These are phyloP conservation scores for Cephus rjabovi DNA, from an alignment of 2,888 invertebrate species.

Conservation along the genomic window DNA sequence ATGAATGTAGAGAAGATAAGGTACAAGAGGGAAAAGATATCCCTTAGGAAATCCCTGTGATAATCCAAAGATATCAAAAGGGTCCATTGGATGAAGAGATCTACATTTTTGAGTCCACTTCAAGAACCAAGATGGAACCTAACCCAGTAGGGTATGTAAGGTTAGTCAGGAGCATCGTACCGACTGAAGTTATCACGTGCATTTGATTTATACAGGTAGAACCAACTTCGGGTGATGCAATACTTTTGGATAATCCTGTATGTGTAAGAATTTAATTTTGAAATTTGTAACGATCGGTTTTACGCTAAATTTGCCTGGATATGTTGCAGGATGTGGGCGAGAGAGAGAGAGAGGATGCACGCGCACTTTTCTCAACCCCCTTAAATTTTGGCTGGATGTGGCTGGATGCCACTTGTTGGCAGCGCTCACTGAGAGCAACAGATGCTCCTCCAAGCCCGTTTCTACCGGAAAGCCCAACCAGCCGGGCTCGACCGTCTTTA, in stretches of 20 bases:
- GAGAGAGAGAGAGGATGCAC: background rate
- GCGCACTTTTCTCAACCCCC: conserved; percentile 18
- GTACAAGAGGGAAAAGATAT: background rate
- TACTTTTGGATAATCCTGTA: background rate
- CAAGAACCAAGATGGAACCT: background rate
- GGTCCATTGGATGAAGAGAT: background rate
- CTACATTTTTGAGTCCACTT: background rate
- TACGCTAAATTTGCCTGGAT: background rate
- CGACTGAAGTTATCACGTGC: background rate
- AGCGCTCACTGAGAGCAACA: conserved; percentile 46
- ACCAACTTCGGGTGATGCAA: background rate
- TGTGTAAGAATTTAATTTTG: background rate
- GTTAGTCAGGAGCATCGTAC: background rate
- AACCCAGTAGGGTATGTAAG: background rate
- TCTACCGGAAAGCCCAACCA: conserved; percentile 1
- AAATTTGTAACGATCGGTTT: background rate
- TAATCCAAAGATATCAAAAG: background rate
- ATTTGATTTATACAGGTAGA: background rate
- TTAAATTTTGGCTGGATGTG: conserved; percentile 44
- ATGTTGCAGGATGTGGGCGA: background rate
- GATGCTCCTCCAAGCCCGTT: conserved; percentile 41
- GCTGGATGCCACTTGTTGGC: conserved; percentile 53
- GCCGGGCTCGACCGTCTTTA: background rate
- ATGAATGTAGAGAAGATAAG: background rate
- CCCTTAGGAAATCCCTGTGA: background rate